These are phyloP conservation scores for Crotalus viridis DNA, from an alignment of 2,113 vertebrate genomes.

Conservation along the genomic window DNA sequence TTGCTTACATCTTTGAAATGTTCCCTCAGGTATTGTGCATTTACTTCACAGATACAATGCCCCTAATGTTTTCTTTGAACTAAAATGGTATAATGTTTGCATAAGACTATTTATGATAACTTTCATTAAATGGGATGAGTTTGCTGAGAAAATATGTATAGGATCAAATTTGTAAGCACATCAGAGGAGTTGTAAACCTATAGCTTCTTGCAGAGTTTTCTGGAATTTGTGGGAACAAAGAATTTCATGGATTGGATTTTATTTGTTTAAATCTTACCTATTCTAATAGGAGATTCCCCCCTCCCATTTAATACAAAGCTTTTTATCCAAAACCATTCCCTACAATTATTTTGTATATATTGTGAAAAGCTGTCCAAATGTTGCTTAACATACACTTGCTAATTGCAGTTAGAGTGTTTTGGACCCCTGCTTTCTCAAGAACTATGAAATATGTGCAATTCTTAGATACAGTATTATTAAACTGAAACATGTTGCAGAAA, in stretches of 20 bases:
- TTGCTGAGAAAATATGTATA: neutral
- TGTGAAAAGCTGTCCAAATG: neutral
- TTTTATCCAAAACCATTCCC: neutral
- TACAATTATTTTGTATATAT: neutral
- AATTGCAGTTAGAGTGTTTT: conserved; percentile 13
- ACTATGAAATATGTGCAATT: neutral
- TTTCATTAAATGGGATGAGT: neutral
- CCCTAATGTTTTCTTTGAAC: neutral
- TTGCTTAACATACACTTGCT: neutral
- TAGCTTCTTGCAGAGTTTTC: neutral
- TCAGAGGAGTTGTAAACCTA: neutral
- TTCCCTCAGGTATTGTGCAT: conserved; percentile 82
- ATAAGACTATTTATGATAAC: neutral
- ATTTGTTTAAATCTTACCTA: neutral
- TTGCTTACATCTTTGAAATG: conserved; percentile 83
- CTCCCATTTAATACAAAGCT: neutral
- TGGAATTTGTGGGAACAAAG: neutral
- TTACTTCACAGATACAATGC: neutral
- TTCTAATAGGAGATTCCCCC: neutral
- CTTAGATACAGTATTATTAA: neutral
- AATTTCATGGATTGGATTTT: neutral
- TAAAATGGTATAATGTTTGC: neutral
- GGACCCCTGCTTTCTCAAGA: neutral
- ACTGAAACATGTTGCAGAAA: conserved; percentile 17
- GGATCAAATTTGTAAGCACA: neutral